A percentile compares a stretch with the other conserved stretches of the same genome.
Evolutionary conservation across 2,888 invertebrate species (phyloP).

Genomic region (Lampropteryx suffumata): DNA sequence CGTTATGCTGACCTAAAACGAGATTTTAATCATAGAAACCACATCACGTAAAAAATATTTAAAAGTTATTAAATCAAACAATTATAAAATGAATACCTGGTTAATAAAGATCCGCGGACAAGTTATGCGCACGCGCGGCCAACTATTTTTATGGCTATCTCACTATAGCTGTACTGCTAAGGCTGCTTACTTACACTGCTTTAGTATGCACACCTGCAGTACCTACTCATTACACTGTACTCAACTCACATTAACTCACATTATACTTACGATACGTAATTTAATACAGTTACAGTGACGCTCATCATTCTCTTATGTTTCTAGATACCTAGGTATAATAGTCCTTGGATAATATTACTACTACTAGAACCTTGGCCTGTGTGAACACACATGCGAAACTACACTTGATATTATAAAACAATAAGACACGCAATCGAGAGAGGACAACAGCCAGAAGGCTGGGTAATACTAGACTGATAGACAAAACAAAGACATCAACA

Average conservation of each 20-base stretch:
- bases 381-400: too few relatives aligned
- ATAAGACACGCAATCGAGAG: too few relatives aligned
- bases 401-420: too few relatives aligned
- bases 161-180: conserved; percentile 13
- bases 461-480: too few relatives aligned
- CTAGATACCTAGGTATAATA: too few relatives aligned
- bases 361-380: too few relatives aligned
- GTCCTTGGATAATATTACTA: too few relatives aligned
- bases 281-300: conserved; percentile 6
- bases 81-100: conserved; percentile 17
- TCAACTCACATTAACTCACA: conserved; percentile 9
- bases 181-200: conserved; percentile 5
- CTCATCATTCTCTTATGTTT: neutral
- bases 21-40: conserved; percentile 6
- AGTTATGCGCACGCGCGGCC: conserved; percentile 13
- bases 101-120: conserved; percentile 20
- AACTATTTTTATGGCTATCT: conserved; percentile 26
- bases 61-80: conserved; percentile 21
- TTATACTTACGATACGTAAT: conserved; percentile 15
- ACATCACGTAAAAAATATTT: conserved; percentile 18
- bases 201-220: conserved; percentile 14
- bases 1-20: conserved; percentile 2
- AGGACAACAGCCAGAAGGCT: too few relatives aligned
- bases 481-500: too few relatives aligned
- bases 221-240: conserved; percentile 9